Conservation (phyloP, 2,797 vertebrate species). For the Enteromius paludinosus region DNA sequence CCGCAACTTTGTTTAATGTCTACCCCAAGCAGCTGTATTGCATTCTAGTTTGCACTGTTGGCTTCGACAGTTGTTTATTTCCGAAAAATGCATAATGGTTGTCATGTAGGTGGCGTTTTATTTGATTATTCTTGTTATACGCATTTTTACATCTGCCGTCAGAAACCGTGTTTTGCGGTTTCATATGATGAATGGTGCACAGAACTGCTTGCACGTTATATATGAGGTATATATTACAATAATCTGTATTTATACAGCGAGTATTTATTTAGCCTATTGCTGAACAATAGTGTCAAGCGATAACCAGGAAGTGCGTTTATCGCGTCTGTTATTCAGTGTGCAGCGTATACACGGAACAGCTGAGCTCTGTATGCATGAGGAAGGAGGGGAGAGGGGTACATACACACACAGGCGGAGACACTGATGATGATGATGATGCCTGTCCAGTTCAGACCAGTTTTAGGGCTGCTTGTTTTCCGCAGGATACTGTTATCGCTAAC, state of each 20-base stretch:
- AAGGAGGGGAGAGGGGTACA: slow-evolving; percentile 40
- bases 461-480: slow-evolving; percentile 63
- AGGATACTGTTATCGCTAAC: slow-evolving; percentile 46
- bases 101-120: background rate
- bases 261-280: background rate
- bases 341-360: slow-evolving; percentile 70
- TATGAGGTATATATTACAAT: background rate
- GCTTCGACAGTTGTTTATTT: background rate
- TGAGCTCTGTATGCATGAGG: slow-evolving; percentile 64
- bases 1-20: slow-evolving; percentile 25
- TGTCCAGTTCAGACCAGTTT: slow-evolving; percentile 86
- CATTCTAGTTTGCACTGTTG: background rate
- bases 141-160: background rate
- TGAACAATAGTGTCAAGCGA: background rate
- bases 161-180: background rate
- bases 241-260: background rate
- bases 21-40: background rate
- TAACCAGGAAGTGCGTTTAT: slow-evolving; percentile 42
- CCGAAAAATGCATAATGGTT: background rate
- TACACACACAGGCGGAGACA: slow-evolving; percentile 29
- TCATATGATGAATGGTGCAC: background rate
- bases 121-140: background rate
- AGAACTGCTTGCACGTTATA: slow-evolving; percentile 3
- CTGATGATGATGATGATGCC: slow-evolving; percentile 68
- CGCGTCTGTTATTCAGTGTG: slow-evolving; percentile 23